phyloP scores from a whole-genome alignment of 1,140 invertebrate genomes.

The Pachypsylla venusta region DNA sequence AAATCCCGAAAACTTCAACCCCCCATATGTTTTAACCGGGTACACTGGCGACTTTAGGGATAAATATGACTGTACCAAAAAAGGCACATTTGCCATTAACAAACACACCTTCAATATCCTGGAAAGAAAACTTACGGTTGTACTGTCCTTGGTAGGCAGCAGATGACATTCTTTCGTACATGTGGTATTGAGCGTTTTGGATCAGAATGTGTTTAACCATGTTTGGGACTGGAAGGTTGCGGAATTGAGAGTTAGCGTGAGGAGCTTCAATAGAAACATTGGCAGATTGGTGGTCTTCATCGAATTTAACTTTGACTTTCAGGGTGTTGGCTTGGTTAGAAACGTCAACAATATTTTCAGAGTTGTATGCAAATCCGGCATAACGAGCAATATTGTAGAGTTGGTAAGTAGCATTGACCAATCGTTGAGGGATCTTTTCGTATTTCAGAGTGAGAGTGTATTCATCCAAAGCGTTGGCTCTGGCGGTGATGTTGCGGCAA shows the following conservation, averaged over 20 bases:
- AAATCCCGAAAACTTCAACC: not conserved
- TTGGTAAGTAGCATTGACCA: constrained; percentile 23
- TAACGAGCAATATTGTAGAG: constrained; percentile 18
- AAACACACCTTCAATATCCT: not conserved
- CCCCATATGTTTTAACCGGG: not conserved
- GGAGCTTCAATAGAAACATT: constrained; percentile 33
- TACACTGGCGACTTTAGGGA: not conserved
- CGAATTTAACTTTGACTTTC: constrained; percentile 31
- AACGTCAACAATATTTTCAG: constrained; percentile 20
- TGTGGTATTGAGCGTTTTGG: constrained; percentile 31
- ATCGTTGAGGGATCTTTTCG: constrained; percentile 28
- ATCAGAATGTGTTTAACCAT: constrained; percentile 28
- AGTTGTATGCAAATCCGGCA: constrained; percentile 16
- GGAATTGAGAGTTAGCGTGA: constrained; percentile 29
- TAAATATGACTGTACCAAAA: not conserved
- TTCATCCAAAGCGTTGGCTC: constrained; percentile 34
- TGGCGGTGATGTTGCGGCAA: constrained; percentile 37
- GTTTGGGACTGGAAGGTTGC: constrained; percentile 30
- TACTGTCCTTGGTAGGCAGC: constrained; percentile 28
- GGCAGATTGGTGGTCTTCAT: constrained; percentile 29
- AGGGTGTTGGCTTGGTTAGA: constrained; percentile 32
- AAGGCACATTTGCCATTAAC: not conserved
- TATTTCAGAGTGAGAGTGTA: constrained; percentile 32
- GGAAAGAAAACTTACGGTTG: constrained; percentile 31
- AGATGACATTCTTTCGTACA: constrained; percentile 30